Evolutionary conservation across 1,140 invertebrate species (phyloP).

Genomic region (Acromyrmex charruanus): DNA sequence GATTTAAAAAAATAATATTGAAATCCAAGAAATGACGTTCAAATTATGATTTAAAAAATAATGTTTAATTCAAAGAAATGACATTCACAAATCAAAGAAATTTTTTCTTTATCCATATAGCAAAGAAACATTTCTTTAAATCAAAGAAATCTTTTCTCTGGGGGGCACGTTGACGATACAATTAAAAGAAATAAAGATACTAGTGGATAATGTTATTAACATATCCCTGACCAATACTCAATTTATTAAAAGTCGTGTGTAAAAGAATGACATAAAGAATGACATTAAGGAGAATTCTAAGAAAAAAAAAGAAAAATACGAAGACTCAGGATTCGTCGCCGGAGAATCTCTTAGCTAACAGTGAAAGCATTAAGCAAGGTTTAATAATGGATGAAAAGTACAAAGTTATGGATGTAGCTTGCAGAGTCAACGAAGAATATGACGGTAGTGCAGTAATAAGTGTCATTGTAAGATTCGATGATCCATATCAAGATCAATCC

Average conservation of each 20-base stretch:
- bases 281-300: slow-evolving; percentile 82
- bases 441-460: slow-evolving; percentile 82
- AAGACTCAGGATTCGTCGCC: slow-evolving; percentile 82
- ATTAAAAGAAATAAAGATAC: slow-evolving; percentile 89
- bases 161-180: slow-evolving; percentile 88
- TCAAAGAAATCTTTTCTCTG: no score
- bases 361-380: slow-evolving; percentile 89
- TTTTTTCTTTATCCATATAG: no score
- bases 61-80: no score
- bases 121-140: no score
- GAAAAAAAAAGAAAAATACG: slow-evolving; percentile 65
- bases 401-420: slow-evolving; percentile 89
- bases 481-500: slow-evolving; percentile 91
- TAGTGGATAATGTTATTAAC: slow-evolving; percentile 93
- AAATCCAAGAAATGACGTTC: no score
- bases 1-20: no score
- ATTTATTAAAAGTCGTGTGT: slow-evolving; percentile 95
- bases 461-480: slow-evolving; percentile 90
- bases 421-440: slow-evolving; percentile 91
- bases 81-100: no score
- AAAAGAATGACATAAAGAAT: slow-evolving; percentile 91
- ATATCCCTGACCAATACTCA: slow-evolving; percentile 93
- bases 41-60: no score
- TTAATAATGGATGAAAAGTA: slow-evolving; percentile 91
- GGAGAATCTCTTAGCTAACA: slow-evolving; percentile 87